These are phyloP conservation scores for Sinhomidia bicolor DNA, from an alignment of 2,888 invertebrate species.

Conservation along the genomic window DNA sequence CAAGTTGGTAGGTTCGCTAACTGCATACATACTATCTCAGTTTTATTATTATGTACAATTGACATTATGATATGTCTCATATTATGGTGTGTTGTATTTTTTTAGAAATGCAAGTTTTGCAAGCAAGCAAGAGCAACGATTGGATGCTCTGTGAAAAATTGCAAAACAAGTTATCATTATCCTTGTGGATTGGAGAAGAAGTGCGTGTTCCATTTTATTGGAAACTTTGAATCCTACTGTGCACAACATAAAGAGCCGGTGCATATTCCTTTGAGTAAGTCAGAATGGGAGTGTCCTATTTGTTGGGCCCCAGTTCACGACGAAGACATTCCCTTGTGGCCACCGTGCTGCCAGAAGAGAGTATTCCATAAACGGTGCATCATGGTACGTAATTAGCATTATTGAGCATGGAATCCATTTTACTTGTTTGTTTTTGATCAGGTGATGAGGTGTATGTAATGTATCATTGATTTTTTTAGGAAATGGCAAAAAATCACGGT, in stretches of 20 bases:
- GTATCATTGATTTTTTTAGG: no score
- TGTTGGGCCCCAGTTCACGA: conserved; percentile 86
- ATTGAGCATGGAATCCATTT: no score
- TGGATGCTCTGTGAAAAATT: conserved; percentile 86
- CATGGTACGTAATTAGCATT: conserved; percentile 84
- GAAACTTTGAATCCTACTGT: conserved; percentile 86
- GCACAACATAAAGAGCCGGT: conserved; percentile 85
- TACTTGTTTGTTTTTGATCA: no score
- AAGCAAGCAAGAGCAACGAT: conserved; percentile 86
- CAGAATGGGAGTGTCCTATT: conserved; percentile 85
- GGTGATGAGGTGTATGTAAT: no score
- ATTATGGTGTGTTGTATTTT: not conserved
- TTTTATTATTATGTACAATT: no score
- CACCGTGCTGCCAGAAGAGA: conserved; percentile 89
- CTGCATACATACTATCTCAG: no score
- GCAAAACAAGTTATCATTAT: conserved; percentile 88
- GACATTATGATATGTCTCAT: no score
- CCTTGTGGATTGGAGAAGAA: conserved; percentile 87
- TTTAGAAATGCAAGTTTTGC: conserved; percentile 88
- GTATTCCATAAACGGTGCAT: conserved; percentile 90
- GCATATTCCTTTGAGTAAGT: conserved; percentile 82
- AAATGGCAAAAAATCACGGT: conserved; percentile 88
- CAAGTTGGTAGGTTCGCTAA: conserved; percentile 85
- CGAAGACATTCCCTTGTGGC: conserved; percentile 84
- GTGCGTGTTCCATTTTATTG: conserved; percentile 86